Evolutionary conservation across 2,888 invertebrate species (phyloP), one percentile per base, ranked within the genome.

Genomic region (Ophioninae sp.): DNA sequence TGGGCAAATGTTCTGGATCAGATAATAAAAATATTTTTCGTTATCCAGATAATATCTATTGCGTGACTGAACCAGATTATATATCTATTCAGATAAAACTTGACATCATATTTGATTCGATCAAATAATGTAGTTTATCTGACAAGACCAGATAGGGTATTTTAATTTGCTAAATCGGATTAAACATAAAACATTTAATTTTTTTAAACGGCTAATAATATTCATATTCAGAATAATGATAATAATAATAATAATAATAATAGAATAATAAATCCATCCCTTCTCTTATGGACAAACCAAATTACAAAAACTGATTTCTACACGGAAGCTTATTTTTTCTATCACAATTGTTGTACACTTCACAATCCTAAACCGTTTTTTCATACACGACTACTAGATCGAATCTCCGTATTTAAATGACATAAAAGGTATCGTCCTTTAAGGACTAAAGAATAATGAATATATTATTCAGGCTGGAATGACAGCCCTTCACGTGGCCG

Each of bases 401-500:
- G 59, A 59, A 59, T 59, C 1, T 22, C 20, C 6, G 6, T 6
- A 59, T 59, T 22, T 20, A 71, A 59, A 30, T 58, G 44, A 30
- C n/a, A n/a, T n/a, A 67, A 30, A 68, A 77, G 73, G 17, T 51
- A 22, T 39, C 59, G 2, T 13, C 7, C 6, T 20, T 9, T 10
- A 20, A 59, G 39, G 22, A 41, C 39, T 59, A 37, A 30, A 3
- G 30, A 1, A 30, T 30, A 30, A 30, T 64, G 64, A 75, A 78
- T 39, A 59, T 81, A 81, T 81, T 86, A 91, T 92, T 44, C 93
- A 96, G 96, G 95, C 95, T 91, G 96, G 96, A 22, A 94, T 94
- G 87, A 95, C 96, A 5, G 94, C 96, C 0, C 93, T 96, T 82
- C 96, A 96, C 90, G 94, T 96, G 90, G 96, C 96, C 20, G 95